phyloP scores from a whole-genome alignment of 2,888 invertebrate genomes.

The Chaitophorus viminalis region DNA sequence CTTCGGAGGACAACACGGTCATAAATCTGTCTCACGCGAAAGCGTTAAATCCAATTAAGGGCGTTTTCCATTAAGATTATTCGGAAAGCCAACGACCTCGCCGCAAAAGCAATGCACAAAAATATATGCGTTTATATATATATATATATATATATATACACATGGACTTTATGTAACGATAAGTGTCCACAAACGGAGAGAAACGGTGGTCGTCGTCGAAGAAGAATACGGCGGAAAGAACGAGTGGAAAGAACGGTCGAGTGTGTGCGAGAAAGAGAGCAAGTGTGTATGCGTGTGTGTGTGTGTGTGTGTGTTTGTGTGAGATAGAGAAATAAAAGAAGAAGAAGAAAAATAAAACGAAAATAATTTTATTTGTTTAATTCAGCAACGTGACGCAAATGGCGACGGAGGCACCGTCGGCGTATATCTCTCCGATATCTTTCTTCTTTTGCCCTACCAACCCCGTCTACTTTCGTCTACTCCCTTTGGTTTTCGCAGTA shows the following conservation, averaged over 20 bases:
- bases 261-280: too few species aligned
- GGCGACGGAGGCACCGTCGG: not conserved
- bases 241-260: not conserved
- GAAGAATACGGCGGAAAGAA: not conserved
- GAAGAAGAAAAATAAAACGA: not conserved
- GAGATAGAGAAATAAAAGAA: not conserved
- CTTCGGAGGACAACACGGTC: constrained; percentile 20
- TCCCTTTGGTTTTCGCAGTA: constrained; percentile 18
- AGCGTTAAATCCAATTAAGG: constrained; percentile 61
- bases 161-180: constrained; percentile 44
- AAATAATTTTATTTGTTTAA: constrained; percentile 48
- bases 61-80: constrained; percentile 62
- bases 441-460: not conserved
- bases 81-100: constrained; percentile 49
- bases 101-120: constrained; percentile 36
- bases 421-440: constrained; percentile 31
- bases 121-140: not conserved
- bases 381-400: constrained; percentile 39
- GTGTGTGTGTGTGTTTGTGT: too few species aligned
- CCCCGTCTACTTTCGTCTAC: not conserved
- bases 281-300: not conserved
- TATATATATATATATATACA: not conserved
- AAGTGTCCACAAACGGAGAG: constrained; percentile 47
- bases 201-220: not conserved
- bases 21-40: constrained; percentile 58